A percentile compares a stretch with the other conserved stretches of the same genome.
phyloP scores from a whole-genome alignment of 2,888 invertebrate species.

The Pollenia amentaria region DNA sequence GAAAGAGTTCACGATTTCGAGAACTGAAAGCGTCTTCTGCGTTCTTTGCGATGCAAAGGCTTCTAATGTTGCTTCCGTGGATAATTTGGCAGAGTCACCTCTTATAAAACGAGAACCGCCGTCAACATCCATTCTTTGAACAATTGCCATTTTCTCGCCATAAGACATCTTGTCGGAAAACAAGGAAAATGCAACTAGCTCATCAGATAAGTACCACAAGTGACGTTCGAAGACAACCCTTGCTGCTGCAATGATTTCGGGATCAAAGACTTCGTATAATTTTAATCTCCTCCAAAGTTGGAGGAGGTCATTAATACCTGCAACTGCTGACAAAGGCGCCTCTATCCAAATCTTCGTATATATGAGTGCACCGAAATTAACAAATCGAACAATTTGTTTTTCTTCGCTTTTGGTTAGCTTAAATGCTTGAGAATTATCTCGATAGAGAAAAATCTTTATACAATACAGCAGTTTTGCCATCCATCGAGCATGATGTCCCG shows the following conservation, averaged over 20 bases:
- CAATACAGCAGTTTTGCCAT: slow-evolving; percentile 28
- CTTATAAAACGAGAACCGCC: background rate
- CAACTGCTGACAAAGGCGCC: slow-evolving; percentile 51
- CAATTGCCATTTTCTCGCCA: slow-evolving; percentile 1
- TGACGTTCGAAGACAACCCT: slow-evolving; percentile 53
- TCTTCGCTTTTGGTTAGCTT: slow-evolving; percentile 5
- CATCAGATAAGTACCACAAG: slow-evolving; percentile 55
- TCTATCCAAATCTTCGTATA: slow-evolving; percentile 45
- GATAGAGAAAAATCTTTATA: slow-evolving; percentile 37
- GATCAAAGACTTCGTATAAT: too few species aligned
- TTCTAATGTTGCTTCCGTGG: slow-evolving; percentile 8
- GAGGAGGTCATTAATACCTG: slow-evolving; percentile 46
- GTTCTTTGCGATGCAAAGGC: background rate
- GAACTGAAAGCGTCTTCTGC: background rate
- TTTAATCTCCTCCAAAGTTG: slow-evolving; percentile 34
- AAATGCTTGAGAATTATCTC: slow-evolving; percentile 28
- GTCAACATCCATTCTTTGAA: slow-evolving; percentile 6
- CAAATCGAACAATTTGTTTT: slow-evolving; percentile 16
- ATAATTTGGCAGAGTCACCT: too few species aligned
- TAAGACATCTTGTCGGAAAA: slow-evolving; percentile 38
- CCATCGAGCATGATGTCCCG: slow-evolving; percentile 11
- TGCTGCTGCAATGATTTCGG: slow-evolving; percentile 39
- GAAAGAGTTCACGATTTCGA: slow-evolving; percentile 19
- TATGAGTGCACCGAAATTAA: slow-evolving; percentile 37
- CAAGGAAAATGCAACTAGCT: slow-evolving; percentile 49